Percentiles rank a stretch among this genome's conserved stretches.
phyloP scores from a whole-genome alignment of 1,140 invertebrate species.

The Papilio machaon region DNA sequence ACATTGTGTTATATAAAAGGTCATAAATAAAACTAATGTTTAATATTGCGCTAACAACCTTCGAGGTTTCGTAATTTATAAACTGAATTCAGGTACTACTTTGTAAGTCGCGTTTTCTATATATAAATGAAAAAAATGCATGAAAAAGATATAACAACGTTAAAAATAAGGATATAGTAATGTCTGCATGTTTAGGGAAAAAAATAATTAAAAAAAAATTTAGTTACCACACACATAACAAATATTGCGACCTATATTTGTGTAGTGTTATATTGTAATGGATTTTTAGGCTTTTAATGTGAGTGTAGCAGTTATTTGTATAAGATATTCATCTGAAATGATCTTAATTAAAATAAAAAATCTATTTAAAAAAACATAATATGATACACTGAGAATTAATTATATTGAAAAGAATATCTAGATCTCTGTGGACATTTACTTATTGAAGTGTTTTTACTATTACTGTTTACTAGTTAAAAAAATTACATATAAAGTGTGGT shows the following conservation, averaged over 20 bases:
- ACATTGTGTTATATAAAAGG: not conserved
- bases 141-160: not conserved
- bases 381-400: not conserved
- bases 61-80: slow-evolving; percentile 13
- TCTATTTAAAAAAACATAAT: not conserved
- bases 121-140: not conserved
- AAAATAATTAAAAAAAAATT: not conserved
- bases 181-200: not conserved
- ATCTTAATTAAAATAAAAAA: not conserved
- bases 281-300: not conserved
- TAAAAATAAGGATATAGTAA: not conserved
- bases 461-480: not conserved
- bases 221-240: not conserved
- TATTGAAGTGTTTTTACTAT: not conserved
- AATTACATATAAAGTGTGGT: not conserved
- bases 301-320: not conserved
- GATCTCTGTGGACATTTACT: not conserved
- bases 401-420: too few relatives aligned
- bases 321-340: too few relatives aligned
- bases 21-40: slow-evolving; percentile 15
- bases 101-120: slow-evolving; percentile 25
- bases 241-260: slow-evolving; percentile 5
- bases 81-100: slow-evolving; percentile 33
- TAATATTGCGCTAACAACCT: slow-evolving; percentile 17
- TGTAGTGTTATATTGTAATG: not conserved